A percentile compares a stretch with the other conserved stretches of the same genome.
These are phyloP conservation scores for Alexandromys fortis DNA, from an alignment of 2,113 vertebrate species.

Conservation along the genomic window DNA sequence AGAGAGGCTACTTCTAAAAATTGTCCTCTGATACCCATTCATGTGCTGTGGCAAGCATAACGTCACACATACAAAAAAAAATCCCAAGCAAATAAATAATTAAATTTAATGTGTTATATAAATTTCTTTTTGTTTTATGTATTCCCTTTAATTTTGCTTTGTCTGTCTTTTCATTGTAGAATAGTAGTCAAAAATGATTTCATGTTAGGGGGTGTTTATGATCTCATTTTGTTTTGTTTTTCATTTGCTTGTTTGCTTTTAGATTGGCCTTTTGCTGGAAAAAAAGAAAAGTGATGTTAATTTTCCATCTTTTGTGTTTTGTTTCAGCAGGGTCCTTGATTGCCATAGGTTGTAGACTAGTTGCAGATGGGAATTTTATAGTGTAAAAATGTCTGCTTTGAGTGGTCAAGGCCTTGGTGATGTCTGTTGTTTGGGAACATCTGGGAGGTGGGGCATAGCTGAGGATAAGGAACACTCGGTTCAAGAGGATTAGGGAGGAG, in stretches of 20 bases:
- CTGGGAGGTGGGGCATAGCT: too few relatives aligned
- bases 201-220: not conserved
- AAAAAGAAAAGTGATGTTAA: slow-evolving; percentile 1
- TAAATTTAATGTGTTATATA: not conserved
- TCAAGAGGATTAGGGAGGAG: not conserved
- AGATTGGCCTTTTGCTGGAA: not conserved
- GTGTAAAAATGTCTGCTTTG: not conserved
- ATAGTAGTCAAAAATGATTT: not conserved
- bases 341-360: too few relatives aligned
- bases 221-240: not conserved
- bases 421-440: too few relatives aligned
- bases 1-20: not conserved
- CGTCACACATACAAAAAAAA: too few relatives aligned
- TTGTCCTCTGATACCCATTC: not conserved
- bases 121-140: slow-evolving; percentile 4
- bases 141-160: slow-evolving; percentile 6
- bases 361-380: not conserved
- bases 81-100: not conserved
- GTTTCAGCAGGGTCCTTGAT: not conserved
- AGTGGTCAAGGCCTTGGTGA: too few relatives aligned
- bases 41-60: not conserved
- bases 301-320: not conserved
- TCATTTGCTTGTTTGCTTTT: not conserved
- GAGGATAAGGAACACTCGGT: not conserved
- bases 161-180: not conserved